Evolutionary conservation across 2,113 vertebrate genomes (phyloP), one percentile per base, ranked within the genome.

Genomic region (Bufo bufo): DNA sequence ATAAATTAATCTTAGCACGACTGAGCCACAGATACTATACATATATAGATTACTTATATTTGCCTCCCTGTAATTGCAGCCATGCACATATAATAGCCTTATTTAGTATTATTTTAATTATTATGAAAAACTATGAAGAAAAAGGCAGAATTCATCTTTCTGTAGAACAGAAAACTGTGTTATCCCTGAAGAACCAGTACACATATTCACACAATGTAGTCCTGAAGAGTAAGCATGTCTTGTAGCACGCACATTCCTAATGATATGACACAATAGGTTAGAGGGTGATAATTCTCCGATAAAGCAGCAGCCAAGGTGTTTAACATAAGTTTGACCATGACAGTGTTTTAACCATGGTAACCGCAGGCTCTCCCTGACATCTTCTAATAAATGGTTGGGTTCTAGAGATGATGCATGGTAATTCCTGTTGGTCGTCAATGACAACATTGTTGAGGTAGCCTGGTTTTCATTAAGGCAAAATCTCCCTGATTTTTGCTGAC

Each of bases 401-500:
- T 80, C 79, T 81, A 12, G 58, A 59, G 72, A 86, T 87, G 65
- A 81, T 87, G 78, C 85, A 65, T n/a, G 45, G 74, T 86, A 43
- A 71, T 81, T 81, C 79, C 78, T 87, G 77, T 69, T 82, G 77
- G 77, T 63, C 63, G 66, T 72, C 63, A 82, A 81, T 72, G 86
- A 87, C 78, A 87, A 87, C 86, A 87, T 82, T 69, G 33, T 59
- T 49, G 78, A 74, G 78, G 54, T 82, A 81, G 78, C 77, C 78
- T 87, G 78, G 78, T 72, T 87, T 87, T 87, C 78, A 87, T 87
- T 87, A 87, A 43, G 11, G 45, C 49, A 85, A 72, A 85, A 85
- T 85, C 66, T 85, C 83, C 20, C 50, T 72, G 86, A 87, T 71
- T 81, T 87, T 65, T 87, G 86, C 86, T 87, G 65, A 87, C 78